These are phyloP conservation scores for Malurus cyaneus DNA, from an alignment of 2,113 vertebrate species.

Conservation along the genomic window DNA sequence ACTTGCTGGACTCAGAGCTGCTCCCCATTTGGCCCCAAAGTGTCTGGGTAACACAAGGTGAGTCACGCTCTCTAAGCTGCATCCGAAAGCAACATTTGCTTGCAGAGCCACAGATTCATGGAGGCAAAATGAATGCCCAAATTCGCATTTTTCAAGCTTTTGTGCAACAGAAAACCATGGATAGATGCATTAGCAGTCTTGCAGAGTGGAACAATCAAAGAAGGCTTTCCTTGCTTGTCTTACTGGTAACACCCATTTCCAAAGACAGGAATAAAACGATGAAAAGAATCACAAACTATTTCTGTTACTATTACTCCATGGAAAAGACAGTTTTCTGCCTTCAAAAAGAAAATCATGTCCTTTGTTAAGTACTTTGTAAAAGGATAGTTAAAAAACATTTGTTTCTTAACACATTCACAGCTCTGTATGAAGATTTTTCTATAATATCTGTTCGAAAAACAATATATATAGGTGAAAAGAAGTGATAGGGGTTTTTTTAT, in stretches of 20 bases:
- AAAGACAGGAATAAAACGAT: background rate
- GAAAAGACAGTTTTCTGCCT: background rate
- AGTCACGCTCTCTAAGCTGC: background rate
- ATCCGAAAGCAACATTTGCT: background rate
- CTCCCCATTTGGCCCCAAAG: background rate
- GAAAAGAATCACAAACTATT: background rate
- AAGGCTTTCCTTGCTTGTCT: background rate
- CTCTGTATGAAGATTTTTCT: background rate
- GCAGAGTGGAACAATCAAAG: background rate
- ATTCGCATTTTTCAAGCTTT: background rate
- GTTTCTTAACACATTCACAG: background rate
- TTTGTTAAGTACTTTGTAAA: background rate
- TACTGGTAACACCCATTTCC: background rate
- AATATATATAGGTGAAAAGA: background rate
- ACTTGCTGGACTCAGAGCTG: background rate
- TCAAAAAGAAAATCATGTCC: background rate
- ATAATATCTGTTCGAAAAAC: constrained; percentile 11
- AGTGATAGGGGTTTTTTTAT: background rate
- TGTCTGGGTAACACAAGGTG: background rate
- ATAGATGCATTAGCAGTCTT: background rate
- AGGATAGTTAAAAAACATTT: background rate
- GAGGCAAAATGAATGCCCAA: background rate
- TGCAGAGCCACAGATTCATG: background rate
- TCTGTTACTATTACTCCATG: background rate
- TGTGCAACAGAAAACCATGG: background rate